Evolutionary conservation across 2,113 vertebrate genomes (phyloP), one percentile per base, ranked within the genome.

Genomic region (Siniperca knerii): DNA sequence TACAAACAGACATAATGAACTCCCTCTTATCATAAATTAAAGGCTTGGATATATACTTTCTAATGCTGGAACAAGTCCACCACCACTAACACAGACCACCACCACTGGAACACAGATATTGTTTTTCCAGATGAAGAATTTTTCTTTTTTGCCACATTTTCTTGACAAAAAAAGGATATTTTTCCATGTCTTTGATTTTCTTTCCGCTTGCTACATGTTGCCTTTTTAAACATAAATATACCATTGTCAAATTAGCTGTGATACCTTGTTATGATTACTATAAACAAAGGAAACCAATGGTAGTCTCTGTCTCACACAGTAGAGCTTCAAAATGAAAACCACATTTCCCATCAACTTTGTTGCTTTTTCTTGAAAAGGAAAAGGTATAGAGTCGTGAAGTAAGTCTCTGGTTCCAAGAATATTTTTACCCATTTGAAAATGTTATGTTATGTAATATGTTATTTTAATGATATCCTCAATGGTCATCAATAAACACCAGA

Each of bases 21-120:
- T 64, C 57, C n/a, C 40, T 64, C 11, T 55, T 67, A 11, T 52
- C 33, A 13, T 77, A 57, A 86, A 89, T 78, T 69, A 62, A 66
- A 85, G 20, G 13, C 18, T 35, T 74, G 23, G 46, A 33, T 44
- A 40, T 72, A 25, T 42, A 1, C 29, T 68, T n/a, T 33, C 23
- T 55, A 1, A 21, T 25, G 46, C 16, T 64, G 33, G 68, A 65
- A 15, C 40, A 21, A 35, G 25, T 77, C 79, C 54, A 69, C 5
- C 42, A 2, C 35, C 9, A 40, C 46, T 37, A 42, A 46, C 62
- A 37, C 40, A 29, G 29, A 29, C 29, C 29, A 29, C 29, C 29
- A 29, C 29, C 29, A 37, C n/a, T 23, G 52, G 60, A 71, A 78
- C 33, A 20, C 20, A 57, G 4, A 29, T 18, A 64, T 55, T 77